phyloP scores from a whole-genome alignment of 2,113 vertebrate species.

The Taurulus bubalis region DNA sequence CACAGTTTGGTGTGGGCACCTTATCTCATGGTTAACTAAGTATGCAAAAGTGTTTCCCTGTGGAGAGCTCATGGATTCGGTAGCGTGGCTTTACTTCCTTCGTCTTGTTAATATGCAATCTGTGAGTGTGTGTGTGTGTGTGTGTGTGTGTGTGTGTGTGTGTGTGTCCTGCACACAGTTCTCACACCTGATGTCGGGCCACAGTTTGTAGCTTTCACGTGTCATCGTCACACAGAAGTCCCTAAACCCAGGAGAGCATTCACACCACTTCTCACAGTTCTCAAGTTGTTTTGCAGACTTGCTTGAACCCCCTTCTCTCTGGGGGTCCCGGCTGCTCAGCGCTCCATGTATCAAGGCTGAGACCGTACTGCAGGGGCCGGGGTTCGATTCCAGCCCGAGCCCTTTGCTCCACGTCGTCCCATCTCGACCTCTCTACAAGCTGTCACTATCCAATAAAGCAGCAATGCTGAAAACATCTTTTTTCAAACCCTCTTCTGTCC shows the following conservation, averaged over 20 bases:
- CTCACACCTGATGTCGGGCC: neutral
- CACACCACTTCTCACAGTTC: neutral
- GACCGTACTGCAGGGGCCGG: neutral
- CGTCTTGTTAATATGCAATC: constrained; percentile 71
- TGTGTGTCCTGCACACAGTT: constrained; percentile 39
- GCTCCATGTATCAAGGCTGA: no score
- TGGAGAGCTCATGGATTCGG: constrained; percentile 48
- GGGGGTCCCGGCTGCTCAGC: no score
- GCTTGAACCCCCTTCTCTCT: neutral
- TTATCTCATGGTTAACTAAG: constrained; percentile 58
- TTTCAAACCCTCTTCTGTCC: no score
- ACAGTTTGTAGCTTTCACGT: neutral
- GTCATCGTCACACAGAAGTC: neutral
- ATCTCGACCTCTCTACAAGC: no score
- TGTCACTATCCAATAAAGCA: no score
- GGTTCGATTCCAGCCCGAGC: neutral
- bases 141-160: constrained; percentile 29
- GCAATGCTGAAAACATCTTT: no score
- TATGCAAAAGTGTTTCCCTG: constrained; percentile 67
- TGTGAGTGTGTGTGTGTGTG: constrained; percentile 29
- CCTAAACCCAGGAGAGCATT: neutral
- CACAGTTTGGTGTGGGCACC: constrained; percentile 51
- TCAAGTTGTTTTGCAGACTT: neutral
- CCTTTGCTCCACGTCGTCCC: neutral
- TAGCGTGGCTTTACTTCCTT: constrained; percentile 69